Evolutionary conservation across 2,797 vertebrate genomes (phyloP).

Genomic region (Darevskia nairensis): DNA sequence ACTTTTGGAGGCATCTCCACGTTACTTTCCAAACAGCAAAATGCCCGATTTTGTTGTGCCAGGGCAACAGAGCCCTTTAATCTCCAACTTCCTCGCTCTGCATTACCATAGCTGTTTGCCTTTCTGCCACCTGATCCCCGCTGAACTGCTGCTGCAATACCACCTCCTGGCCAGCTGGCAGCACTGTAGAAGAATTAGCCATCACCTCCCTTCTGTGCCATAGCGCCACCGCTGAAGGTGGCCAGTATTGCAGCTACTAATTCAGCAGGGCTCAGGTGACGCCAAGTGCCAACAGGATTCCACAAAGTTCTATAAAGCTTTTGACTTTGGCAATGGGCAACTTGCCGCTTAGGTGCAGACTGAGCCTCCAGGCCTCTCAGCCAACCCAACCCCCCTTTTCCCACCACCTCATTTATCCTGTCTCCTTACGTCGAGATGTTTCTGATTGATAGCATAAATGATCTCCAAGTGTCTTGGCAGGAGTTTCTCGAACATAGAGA

Average conservation of each 20-base stretch:
- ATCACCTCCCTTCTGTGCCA: neutral
- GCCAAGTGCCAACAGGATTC: neutral
- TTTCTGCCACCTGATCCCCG: too few relatives aligned
- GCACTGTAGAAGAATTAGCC: neutral
- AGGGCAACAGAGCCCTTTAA: too few relatives aligned
- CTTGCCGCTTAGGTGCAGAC: neutral
- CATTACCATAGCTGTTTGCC: neutral
- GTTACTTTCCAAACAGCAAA: too few relatives aligned
- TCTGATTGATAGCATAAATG: slow-evolving; percentile 93
- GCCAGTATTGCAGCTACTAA: neutral
- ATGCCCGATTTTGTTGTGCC: too few relatives aligned
- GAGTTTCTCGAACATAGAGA: slow-evolving; percentile 92
- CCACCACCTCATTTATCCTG: neutral
- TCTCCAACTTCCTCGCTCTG: neutral
- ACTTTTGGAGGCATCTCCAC: too few relatives aligned
- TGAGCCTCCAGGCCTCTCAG: neutral
- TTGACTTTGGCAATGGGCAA: neutral
- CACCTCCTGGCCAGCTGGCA: too few relatives aligned
- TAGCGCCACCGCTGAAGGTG: neutral
- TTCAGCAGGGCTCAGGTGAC: neutral
- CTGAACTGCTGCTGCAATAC: too few relatives aligned
- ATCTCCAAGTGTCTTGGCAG: slow-evolving; percentile 95
- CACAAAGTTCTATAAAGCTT: neutral
- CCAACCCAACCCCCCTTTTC: neutral
- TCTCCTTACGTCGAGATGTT: slow-evolving; percentile 88